Conservation (phyloP, 2,797 vertebrate genomes). For the Anas flavirostris region DNA sequence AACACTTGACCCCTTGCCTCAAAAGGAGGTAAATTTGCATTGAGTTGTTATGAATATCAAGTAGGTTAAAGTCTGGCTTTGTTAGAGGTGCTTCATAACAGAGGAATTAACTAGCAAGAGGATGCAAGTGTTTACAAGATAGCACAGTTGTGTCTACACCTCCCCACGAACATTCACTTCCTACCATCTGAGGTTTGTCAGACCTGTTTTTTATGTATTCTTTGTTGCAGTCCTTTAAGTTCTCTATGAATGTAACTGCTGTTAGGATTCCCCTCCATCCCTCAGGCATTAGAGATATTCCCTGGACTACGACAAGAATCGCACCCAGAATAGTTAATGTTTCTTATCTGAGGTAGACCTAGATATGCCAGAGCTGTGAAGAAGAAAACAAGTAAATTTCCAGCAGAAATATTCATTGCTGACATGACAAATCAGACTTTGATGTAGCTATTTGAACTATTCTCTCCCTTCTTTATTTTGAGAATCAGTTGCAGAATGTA, state of each 20-base stretch:
- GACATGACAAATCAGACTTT: constrained; percentile 14
- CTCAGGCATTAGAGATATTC: not conserved
- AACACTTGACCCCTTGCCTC: constrained; percentile 1
- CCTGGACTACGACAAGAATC: not conserved
- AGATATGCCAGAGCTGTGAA: constrained; percentile 50
- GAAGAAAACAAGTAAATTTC: constrained; percentile 55
- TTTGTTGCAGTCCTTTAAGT: not conserved
- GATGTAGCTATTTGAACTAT: constrained; percentile 16
- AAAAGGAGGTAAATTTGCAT: constrained; percentile 18
- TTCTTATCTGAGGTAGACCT: constrained; percentile 45
- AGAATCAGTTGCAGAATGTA: not conserved
- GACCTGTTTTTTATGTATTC: not conserved
- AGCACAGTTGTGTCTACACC: not conserved
- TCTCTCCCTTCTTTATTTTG: not conserved
- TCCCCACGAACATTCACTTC: not conserved
- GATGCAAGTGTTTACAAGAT: not conserved
- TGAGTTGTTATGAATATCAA: constrained; percentile 26
- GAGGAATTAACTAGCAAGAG: not conserved
- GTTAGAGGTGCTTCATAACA: not conserved
- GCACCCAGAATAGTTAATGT: constrained; percentile 8
- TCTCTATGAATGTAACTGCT: not conserved
- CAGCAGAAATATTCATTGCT: constrained; percentile 50
- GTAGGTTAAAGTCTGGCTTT: constrained; percentile 35
- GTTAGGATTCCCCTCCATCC: not conserved
- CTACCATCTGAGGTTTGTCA: not conserved